Conservation (phyloP, 2,888 invertebrate species). For the Priocnemis perturbator region DNA sequence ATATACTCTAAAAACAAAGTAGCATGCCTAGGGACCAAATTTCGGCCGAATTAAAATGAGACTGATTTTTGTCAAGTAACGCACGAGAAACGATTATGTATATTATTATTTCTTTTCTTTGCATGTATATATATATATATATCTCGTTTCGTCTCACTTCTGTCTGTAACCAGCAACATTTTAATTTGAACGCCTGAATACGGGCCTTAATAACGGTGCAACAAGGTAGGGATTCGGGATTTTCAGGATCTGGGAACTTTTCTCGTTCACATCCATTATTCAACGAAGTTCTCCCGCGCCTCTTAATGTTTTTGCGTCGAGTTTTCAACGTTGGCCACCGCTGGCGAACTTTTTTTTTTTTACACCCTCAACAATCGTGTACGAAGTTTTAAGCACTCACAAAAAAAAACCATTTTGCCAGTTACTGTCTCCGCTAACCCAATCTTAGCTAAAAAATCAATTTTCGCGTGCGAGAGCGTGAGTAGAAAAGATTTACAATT, state of each 20-base stretch:
- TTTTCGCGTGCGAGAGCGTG: too few species aligned
- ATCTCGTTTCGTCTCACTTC: conserved; percentile 46
- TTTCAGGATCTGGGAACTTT: conserved; percentile 10
- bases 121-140: conserved; percentile 4
- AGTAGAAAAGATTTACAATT: too few species aligned
- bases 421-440: too few species aligned
- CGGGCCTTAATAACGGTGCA: conserved; percentile 71
- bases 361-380: too few species aligned
- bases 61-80: conserved; percentile 58
- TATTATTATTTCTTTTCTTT: conserved; percentile 19
- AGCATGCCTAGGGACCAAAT: conserved; percentile 53
- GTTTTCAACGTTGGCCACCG: too few species aligned
- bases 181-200: conserved; percentile 76
- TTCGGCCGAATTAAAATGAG: conserved; percentile 60
- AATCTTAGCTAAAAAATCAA: too few species aligned
- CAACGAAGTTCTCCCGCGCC: neutral
- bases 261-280: too few species aligned
- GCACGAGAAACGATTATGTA: conserved; percentile 47
- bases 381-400: too few species aligned
- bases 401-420: too few species aligned
- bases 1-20: conserved; percentile 13
- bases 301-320: neutral
- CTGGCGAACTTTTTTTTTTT: too few species aligned
- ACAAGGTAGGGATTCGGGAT: conserved; percentile 6
- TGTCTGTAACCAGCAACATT: conserved; percentile 64